phyloP scores from a whole-genome alignment of 2,797 vertebrate genomes.

The Betta splendens region DNA sequence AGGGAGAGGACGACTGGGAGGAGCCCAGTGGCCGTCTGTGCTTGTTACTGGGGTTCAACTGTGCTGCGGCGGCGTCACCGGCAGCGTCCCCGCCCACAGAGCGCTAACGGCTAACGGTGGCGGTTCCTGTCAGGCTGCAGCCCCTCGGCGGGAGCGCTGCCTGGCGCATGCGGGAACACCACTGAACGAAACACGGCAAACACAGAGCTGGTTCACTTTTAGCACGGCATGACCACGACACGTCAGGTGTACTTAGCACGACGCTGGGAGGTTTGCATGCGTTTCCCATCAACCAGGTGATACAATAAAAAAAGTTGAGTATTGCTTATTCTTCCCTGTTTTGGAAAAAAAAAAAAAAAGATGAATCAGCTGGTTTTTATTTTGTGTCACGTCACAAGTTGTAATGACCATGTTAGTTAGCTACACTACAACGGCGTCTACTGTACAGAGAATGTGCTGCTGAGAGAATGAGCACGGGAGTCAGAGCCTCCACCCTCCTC shows the following conservation, averaged over 20 bases:
- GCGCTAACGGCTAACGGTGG: no score
- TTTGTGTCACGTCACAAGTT: conserved; percentile 43
- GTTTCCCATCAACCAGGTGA: conserved; percentile 40
- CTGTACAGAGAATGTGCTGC: conserved; percentile 30
- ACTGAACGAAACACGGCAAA: conserved; percentile 66
- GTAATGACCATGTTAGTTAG: conserved; percentile 34
- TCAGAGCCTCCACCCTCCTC: conserved; percentile 23
- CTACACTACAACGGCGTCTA: conserved; percentile 55
- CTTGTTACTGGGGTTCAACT: no score
- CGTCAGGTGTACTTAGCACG: conserved; percentile 55
- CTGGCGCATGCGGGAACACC: conserved; percentile 58
- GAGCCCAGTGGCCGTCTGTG: no score
- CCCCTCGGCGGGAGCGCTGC: conserved; percentile 44
- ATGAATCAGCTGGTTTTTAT: conserved; percentile 54
- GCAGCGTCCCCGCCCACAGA: no score
- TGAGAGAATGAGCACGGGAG: conserved; percentile 46
- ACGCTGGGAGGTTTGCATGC: conserved; percentile 64
- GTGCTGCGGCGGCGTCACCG: no score
- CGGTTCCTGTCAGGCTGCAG: conserved; percentile 35
- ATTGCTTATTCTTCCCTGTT: conserved; percentile 64
- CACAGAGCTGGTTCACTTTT: conserved; percentile 60
- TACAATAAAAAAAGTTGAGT: conserved; percentile 54
- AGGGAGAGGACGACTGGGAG: no score
- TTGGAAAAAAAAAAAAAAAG: no score
- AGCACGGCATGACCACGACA: conserved; percentile 62